These are phyloP conservation scores for Sycobia sp. DNA, from an alignment of 1,140 invertebrate genomes.

Conservation along the genomic window DNA sequence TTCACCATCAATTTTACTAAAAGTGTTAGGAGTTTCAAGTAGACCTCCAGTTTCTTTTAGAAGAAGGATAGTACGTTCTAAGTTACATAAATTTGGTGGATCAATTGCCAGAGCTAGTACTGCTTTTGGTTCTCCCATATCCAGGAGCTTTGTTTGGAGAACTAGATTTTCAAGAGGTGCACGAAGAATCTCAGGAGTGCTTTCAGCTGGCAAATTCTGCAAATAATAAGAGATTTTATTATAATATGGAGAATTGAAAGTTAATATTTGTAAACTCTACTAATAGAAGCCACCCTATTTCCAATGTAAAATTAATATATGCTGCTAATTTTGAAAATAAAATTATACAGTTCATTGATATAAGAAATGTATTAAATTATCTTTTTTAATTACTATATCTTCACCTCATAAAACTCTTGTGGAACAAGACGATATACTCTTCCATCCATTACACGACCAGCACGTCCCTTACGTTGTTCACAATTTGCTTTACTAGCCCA, in stretches of 20 bases:
- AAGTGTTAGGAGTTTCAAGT: neutral
- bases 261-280: too few relatives aligned
- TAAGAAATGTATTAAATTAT: neutral
- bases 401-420: slow-evolving; percentile 72
- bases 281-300: too few relatives aligned
- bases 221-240: neutral
- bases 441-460: slow-evolving; percentile 84
- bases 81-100: slow-evolving; percentile 83
- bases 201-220: slow-evolving; percentile 62
- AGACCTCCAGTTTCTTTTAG: slow-evolving; percentile 87
- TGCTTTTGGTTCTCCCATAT: slow-evolving; percentile 82
- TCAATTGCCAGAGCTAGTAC: slow-evolving; percentile 84
- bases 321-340: too few relatives aligned
- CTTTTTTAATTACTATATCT: slow-evolving; percentile 6
- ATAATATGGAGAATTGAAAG: neutral
- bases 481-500: slow-evolving; percentile 93
- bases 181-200: slow-evolving; percentile 77
- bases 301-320: too few relatives aligned
- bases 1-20: slow-evolving; percentile 77
- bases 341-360: too few relatives aligned
- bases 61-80: slow-evolving; percentile 78
- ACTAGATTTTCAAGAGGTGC: slow-evolving; percentile 83
- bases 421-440: slow-evolving; percentile 85
- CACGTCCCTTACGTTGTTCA: slow-evolving; percentile 86
- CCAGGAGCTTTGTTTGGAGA: slow-evolving; percentile 81